Percentiles rank a stretch among this genome's conserved stretches.
phyloP scores from a whole-genome alignment of 2,113 vertebrate genomes.

The Mormoops blainvillei region DNA sequence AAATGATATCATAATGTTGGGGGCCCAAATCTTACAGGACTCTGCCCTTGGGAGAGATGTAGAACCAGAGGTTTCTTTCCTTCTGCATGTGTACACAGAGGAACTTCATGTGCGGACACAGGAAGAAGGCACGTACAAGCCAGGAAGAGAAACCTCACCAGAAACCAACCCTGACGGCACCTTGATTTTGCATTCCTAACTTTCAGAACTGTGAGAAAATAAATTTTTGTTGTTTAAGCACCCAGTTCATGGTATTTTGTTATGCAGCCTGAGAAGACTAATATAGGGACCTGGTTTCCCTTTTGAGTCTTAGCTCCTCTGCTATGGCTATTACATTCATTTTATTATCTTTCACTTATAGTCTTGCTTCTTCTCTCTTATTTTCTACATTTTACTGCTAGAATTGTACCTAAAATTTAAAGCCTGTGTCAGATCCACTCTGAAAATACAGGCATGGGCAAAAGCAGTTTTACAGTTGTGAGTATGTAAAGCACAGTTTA shows the following conservation, averaged over 20 bases:
- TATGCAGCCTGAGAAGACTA: background rate
- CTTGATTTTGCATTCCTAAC: background rate
- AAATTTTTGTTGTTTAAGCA: background rate
- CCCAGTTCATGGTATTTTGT: background rate
- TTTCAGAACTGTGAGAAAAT: background rate
- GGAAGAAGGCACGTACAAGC: background rate
- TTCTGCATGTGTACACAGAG: rapidly evolving
- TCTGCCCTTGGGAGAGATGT: background rate
- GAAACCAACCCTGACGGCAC: background rate
- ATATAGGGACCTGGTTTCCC: background rate
- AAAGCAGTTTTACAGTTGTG: background rate
- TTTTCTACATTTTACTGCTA: background rate
- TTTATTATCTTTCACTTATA: background rate
- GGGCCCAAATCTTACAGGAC: background rate
- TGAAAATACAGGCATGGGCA: background rate
- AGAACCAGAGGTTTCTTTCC: background rate
- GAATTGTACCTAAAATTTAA: background rate
- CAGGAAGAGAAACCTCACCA: background rate
- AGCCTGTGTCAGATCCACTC: background rate
- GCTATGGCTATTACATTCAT: background rate
- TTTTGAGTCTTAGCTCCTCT: background rate
- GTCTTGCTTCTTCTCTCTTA: background rate
- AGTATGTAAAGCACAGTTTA: background rate
- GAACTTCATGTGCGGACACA: background rate
- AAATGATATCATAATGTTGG: background rate